phyloP scores from a whole-genome alignment of 64 coral and sea anemone species.

The Pachyseris speciosa region DNA sequence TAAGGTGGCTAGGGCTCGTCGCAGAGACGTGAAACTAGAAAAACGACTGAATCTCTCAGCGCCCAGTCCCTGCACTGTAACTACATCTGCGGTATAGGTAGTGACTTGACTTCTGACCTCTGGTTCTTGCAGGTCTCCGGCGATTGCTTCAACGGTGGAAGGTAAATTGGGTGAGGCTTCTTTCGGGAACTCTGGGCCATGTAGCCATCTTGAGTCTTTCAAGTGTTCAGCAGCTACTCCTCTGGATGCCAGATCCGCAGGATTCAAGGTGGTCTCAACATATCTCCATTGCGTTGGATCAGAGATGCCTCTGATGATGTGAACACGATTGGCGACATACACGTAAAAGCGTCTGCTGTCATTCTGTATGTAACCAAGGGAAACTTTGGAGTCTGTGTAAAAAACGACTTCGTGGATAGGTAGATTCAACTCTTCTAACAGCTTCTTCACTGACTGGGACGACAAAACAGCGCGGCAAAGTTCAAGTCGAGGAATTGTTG shows the following conservation, averaged over 20 bases:
- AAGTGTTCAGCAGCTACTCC: neutral
- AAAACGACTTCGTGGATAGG: neutral
- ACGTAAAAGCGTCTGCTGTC: slow-evolving; percentile 28
- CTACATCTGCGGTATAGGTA: neutral
- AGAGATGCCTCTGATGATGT: neutral
- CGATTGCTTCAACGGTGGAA: neutral
- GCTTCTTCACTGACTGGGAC: neutral
- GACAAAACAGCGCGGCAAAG: slow-evolving; percentile 24
- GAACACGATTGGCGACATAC: slow-evolving; percentile 47
- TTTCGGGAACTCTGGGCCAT: slow-evolving; percentile 42
- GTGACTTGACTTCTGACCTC: slow-evolving; percentile 7
- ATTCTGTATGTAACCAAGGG: slow-evolving; percentile 34
- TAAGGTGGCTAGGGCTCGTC: neutral
- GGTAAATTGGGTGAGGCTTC: neutral
- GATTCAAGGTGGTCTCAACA: slow-evolving; percentile 17
- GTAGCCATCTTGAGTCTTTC: neutral
- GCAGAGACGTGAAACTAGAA: neutral
- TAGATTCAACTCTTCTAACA: slow-evolving; percentile 1
- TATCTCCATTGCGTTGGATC: slow-evolving; percentile 51
- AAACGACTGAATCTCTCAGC: neutral
- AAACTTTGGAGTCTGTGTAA: slow-evolving; percentile 33
- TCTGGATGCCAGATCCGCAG: slow-evolving; percentile 46
- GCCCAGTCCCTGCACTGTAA: neutral
- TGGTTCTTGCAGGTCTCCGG: slow-evolving; percentile 16
- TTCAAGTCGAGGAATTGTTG: slow-evolving; percentile 2